These are phyloP conservation scores for Pterobdella sp. DNA, from an alignment of 2,888 invertebrate species.

Conservation along the genomic window DNA sequence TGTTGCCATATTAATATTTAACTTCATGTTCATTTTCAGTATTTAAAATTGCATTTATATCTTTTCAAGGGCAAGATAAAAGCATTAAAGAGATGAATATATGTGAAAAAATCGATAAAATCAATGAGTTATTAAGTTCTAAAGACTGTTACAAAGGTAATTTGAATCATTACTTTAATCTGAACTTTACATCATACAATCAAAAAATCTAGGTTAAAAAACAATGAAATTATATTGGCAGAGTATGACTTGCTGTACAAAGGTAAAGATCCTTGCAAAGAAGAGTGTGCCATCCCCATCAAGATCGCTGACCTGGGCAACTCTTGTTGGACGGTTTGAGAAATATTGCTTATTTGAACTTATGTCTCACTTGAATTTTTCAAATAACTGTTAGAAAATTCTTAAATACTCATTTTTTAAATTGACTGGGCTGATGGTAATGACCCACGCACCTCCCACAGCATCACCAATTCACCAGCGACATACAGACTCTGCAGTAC, in stretches of 20 bases:
- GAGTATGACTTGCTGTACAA: slow-evolving; percentile 20
- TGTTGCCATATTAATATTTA: no score
- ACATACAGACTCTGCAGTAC: slow-evolving; percentile 32
- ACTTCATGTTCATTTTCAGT: no score
- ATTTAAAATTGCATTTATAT: no score
- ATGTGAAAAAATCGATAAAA: not conserved
- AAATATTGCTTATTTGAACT: not conserved
- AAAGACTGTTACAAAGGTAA: slow-evolving; percentile 6
- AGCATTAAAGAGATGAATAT: no score
- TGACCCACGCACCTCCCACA: not conserved
- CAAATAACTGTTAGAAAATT: not conserved
- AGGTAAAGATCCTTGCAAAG: slow-evolving; percentile 26
- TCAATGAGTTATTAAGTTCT: not conserved
- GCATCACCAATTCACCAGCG: slow-evolving; percentile 29
- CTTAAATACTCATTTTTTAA: not conserved
- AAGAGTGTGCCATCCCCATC: slow-evolving; percentile 25
- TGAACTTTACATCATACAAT: not conserved
- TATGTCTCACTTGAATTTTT: not conserved
- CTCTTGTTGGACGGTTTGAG: slow-evolving; percentile 30
- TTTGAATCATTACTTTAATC: no score
- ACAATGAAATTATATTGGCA: not conserved
- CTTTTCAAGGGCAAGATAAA: no score
- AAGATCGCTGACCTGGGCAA: slow-evolving; percentile 33
- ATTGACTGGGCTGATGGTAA: not conserved
- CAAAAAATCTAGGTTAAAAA: not conserved